phyloP scores from a whole-genome alignment of 1,140 invertebrate species.

The Psix sp. region DNA sequence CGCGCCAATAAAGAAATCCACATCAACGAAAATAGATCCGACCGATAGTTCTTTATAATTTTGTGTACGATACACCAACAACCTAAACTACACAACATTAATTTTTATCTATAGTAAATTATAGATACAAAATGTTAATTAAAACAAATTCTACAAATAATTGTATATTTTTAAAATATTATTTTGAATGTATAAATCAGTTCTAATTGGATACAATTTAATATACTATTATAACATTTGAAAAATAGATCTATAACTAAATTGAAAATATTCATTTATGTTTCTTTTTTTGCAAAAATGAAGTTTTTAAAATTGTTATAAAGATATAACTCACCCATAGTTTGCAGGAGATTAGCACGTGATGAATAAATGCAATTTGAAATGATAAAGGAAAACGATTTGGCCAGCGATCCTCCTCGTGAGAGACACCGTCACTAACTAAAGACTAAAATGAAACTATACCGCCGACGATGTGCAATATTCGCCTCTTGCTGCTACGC shows the following conservation, averaged over 20 bases:
- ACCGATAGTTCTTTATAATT: slow-evolving; percentile 25
- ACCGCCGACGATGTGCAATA: slow-evolving; percentile 42
- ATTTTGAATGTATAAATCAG: no score
- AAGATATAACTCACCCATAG: slow-evolving; percentile 41
- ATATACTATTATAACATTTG: no score
- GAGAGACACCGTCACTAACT: slow-evolving; percentile 74
- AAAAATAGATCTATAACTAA: no score
- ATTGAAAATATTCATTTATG: no score
- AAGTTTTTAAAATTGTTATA: no score
- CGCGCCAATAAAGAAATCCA: slow-evolving; percentile 39
- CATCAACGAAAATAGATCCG: slow-evolving; percentile 48
- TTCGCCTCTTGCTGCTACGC: slow-evolving; percentile 33
- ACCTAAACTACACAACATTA: not conserved
- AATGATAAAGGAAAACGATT: slow-evolving; percentile 30
- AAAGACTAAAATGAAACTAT: slow-evolving; percentile 60
- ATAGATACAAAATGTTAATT: no score
- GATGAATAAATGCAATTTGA: slow-evolving; percentile 1
- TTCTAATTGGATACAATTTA: no score
- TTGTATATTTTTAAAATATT: no score
- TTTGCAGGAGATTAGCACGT: slow-evolving; percentile 11
- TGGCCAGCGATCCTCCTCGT: slow-evolving; percentile 61
- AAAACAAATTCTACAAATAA: no score
- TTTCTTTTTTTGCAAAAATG: no score
- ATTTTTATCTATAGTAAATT: no score
- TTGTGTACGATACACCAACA: slow-evolving; percentile 5